A percentile compares a stretch with the other conserved stretches of the same genome.
Conservation (phyloP, 2,888 invertebrate genomes). For the Oxyteleia sp. region DNA sequence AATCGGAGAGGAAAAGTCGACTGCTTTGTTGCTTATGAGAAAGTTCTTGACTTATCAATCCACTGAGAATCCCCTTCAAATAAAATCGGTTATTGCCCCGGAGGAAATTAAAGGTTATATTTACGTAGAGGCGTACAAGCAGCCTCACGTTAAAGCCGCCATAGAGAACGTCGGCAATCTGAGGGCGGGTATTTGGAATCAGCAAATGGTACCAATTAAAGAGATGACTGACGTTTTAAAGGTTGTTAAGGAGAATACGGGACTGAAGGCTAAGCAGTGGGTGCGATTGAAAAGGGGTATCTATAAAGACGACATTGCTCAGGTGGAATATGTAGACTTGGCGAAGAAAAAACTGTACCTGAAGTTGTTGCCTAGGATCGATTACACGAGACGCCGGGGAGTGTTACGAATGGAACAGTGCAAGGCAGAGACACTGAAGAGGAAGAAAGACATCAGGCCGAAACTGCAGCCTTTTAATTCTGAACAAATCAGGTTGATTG, state of each 20-base stretch:
- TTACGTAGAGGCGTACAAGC: slow-evolving; percentile 99
- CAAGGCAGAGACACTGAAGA: background rate
- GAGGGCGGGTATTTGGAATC: slow-evolving; percentile 97
- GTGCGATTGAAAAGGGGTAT: no score
- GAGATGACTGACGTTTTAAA: no score
- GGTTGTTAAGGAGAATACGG: no score
- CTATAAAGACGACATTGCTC: no score
- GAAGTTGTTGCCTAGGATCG: no score
- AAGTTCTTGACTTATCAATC: slow-evolving; percentile 97
- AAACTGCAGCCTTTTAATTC: slow-evolving; percentile 97
- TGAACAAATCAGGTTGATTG: slow-evolving; percentile 96
- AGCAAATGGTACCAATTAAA: slow-evolving; percentile 99
- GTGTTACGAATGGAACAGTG: background rate
- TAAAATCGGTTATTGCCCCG: slow-evolving; percentile 98
- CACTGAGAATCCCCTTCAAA: slow-evolving; percentile 95
- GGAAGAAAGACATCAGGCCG: slow-evolving; percentile 15
- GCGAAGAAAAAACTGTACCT: background rate
- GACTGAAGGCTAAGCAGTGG: no score
- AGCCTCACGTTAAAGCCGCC: slow-evolving; percentile 98
- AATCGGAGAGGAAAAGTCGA: slow-evolving; percentile 98
- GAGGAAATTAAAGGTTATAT: slow-evolving; percentile 98
- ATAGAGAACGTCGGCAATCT: slow-evolving; percentile 98
- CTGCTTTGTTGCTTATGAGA: slow-evolving; percentile 97
- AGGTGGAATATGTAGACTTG: no score
- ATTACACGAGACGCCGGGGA: no score